These are phyloP conservation scores for Xiphophorus couchianus DNA, from an alignment of 2,113 vertebrate genomes.

Conservation along the genomic window DNA sequence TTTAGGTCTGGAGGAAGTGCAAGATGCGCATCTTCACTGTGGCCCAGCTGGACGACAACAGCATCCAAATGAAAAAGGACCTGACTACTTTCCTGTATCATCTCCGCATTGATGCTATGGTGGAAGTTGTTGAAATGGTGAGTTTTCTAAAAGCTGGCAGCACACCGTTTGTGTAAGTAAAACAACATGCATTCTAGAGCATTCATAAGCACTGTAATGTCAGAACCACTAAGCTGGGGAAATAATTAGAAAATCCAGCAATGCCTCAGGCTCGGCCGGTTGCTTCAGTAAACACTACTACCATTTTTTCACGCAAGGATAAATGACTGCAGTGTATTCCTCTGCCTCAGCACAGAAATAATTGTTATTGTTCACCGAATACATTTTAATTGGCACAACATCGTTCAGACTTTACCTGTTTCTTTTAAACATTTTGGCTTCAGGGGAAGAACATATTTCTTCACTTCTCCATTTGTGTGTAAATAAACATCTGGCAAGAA, in stretches of 20 bases:
- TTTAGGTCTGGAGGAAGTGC: conserved; percentile 97
- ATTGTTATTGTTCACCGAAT: conserved; percentile 3
- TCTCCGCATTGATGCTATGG: conserved; percentile 92
- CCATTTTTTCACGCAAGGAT: conserved; percentile 8
- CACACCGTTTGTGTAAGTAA: neutral
- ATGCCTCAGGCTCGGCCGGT: conserved; percentile 9
- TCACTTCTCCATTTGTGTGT: neutral
- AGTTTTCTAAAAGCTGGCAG: conserved; percentile 7
- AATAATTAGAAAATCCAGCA: conserved; percentile 16
- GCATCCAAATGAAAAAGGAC: conserved; percentile 99
- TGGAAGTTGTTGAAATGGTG: conserved; percentile 99
- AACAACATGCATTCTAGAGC: neutral
- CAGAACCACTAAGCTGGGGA: conserved; percentile 6
- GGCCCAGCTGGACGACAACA: conserved; percentile 98
- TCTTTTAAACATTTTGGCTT: neutral
- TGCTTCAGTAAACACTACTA: conserved; percentile 14
- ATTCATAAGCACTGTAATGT: neutral
- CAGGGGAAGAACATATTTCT: neutral
- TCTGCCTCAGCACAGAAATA: conserved; percentile 3
- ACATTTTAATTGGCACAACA: neutral
- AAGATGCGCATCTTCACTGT: conserved; percentile 99
- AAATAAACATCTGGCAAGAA: neutral
- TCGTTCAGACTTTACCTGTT: neutral
- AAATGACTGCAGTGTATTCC: conserved; percentile 6
- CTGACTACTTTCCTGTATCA: conserved; percentile 97